These are phyloP conservation scores for Condylura cristata DNA, from an alignment of 2,113 vertebrate species.

Conservation along the genomic window DNA sequence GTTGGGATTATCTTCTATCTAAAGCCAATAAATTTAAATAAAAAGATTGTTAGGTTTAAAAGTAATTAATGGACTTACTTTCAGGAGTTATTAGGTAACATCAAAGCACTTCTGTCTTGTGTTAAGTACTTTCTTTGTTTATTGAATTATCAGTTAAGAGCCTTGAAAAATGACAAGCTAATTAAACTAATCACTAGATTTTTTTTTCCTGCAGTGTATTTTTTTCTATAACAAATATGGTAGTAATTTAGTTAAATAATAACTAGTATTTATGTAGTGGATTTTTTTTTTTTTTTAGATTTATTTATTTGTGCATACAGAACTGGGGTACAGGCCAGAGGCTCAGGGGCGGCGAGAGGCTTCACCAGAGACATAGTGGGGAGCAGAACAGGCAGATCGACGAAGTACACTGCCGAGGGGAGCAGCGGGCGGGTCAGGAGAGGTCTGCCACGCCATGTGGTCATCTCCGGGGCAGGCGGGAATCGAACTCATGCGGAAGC, in stretches of 20 bases:
- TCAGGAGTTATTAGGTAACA: not conserved
- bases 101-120: not conserved
- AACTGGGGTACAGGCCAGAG: too few species aligned
- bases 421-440: too few species aligned
- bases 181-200: not conserved
- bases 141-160: conserved; percentile 4
- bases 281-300: not conserved
- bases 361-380: too few species aligned
- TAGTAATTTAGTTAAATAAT: not conserved
- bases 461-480: too few species aligned
- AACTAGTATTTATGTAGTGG: not conserved
- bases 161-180: conserved; percentile 5
- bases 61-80: not conserved
- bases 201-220: not conserved
- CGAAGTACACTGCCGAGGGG: too few species aligned
- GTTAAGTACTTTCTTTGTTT: not conserved
- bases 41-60: not conserved
- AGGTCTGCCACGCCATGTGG: too few species aligned
- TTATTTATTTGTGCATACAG: too few species aligned
- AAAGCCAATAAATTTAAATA: not conserved
- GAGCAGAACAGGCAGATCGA: too few species aligned
- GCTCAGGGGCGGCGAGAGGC: too few species aligned
- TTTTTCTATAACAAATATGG: not conserved
- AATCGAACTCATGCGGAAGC: too few species aligned
- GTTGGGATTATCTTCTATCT: not conserved